Base-by-base conservation (phyloP, 2,797 vertebrate species). In the Geotrypetes seraphini region DNA sequence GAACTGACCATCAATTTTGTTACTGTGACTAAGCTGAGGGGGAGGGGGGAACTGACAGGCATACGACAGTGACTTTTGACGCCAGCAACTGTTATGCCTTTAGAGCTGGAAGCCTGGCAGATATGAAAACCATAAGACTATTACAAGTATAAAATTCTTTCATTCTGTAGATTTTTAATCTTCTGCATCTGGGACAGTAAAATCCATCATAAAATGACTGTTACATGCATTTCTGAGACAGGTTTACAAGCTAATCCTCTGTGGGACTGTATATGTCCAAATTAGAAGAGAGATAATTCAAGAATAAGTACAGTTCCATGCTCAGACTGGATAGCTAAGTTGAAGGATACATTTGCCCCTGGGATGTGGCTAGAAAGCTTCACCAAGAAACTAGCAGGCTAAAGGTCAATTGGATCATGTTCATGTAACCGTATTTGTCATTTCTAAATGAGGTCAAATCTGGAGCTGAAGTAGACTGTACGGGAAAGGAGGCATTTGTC, bases 121-220 rank as follows among this genome's bases (percentile, higher is more conserved):
- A 31, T 0, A 1, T 33, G 53, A 33, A 46, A 36, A 56, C 42
- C 45, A 38, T 3, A 4, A 5, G 15, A 41, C 52, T 56, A 48
- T 59, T 68, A 69, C 65, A 55, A 52, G 16, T 50, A 52, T 47
- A 57, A 63, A 73, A 62, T 45, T 48, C 50, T 33, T 32, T 36
- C n/a, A 57, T 60, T n/a, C n/a, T 62, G 60, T 56, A 60, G 31
- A n/a, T 36, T 63, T 60, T 43, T 69, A 71, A 71, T 66, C 46
- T 16, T 42, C 57, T 63, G 69, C 68, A 59, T 71, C 57, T 73
- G 66, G 37, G 26, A 42, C 45, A 12, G 19, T 51, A 49, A 68
- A 72, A 23, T 23, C n/a, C 44, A 31, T 48, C 53, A 45, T 50
- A 34, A 70, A 64, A 58, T 31, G 50, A 42, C 43, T 57, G 43